Evolutionary conservation across 2,113 vertebrate species (phyloP), one percentile per base, ranked within the genome.

Genomic region (Chrysemys picta): DNA sequence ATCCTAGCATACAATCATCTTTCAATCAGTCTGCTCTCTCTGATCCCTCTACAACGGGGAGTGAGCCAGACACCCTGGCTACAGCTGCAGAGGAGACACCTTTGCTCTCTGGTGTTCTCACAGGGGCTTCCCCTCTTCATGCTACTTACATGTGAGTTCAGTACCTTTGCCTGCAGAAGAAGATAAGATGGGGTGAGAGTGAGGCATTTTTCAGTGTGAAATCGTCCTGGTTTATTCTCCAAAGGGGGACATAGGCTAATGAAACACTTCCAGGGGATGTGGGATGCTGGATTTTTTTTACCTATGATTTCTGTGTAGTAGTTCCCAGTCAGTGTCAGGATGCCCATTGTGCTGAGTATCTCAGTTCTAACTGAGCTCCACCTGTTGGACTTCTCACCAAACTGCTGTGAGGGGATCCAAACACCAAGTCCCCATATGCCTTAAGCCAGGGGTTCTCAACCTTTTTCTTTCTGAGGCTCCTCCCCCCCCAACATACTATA

Each of bases 181-280:
- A 89, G 80, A 65, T 50, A 19, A 54, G 59, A 45, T 85, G 45
- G 72, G 47, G 25, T 87, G 85, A 65, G 45, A 85, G 85, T 91
- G 80, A 81, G 89, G 17, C 21, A 42, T 81, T 92, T 85, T 78
- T 49, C 35, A 59, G 5, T 90, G 75, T 83, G 79, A 80, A 93
- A 76, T 89, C n/a, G 80, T 95, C 78, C 62, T 91, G 56, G 62
- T 72, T 27, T 59, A 5, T 50, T 85, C 95, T 94, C 38, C 31
- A 79, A 84, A 93, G 91, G 85, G 86, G 38, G 86, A 84, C 88
- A 59, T 89, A 35, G 25, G 69, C 47, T 50, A 90, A 89, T 72
- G n/a, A 91, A 59, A 10, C 80, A n/a, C 47, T 91, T 84, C 54
- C 93, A 62, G 75, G 35, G 5, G 8, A 53, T 53, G 6, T 88